Conservation (phyloP, 2,888 invertebrate genomes). For the Apocheima hispidaria region DNA sequence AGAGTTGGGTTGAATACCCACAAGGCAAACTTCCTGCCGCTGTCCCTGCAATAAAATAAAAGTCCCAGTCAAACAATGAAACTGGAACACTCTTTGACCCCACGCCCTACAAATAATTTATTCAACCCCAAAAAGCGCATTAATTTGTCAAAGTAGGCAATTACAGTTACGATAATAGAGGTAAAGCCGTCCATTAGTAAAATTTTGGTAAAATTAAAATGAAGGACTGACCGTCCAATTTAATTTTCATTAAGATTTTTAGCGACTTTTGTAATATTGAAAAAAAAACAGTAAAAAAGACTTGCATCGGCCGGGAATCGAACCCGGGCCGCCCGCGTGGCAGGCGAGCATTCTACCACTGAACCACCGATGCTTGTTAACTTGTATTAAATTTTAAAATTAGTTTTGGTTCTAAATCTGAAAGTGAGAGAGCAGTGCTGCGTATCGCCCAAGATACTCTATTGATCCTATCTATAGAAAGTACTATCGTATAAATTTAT, state of each 20-base stretch:
- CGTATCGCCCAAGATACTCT: too few species aligned
- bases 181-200: conserved; percentile 5
- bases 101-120: conserved; percentile 11
- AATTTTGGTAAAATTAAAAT: too few species aligned
- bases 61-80: conserved; percentile 1
- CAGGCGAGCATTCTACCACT: conserved; percentile 86
- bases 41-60: not conserved
- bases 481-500: too few species aligned
- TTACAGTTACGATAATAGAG: conserved; percentile 10
- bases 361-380: conserved; percentile 79
- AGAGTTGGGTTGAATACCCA: not conserved
- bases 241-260: not conserved
- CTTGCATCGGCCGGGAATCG: conserved; percentile 86
- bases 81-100: not conserved
- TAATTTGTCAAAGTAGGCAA: conserved; percentile 17
- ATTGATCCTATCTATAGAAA: too few species aligned
- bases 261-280: not conserved
- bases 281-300: conserved; percentile 35
- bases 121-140: conserved; percentile 15
- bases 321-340: conserved; percentile 87
- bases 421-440: too few species aligned
- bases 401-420: not conserved
- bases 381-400: not conserved
- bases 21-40: not conserved
- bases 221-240: not conserved